These are phyloP conservation scores for Pristionchus maxplancki DNA, from an alignment of 2,888 invertebrate genomes.

Conservation along the genomic window DNA sequence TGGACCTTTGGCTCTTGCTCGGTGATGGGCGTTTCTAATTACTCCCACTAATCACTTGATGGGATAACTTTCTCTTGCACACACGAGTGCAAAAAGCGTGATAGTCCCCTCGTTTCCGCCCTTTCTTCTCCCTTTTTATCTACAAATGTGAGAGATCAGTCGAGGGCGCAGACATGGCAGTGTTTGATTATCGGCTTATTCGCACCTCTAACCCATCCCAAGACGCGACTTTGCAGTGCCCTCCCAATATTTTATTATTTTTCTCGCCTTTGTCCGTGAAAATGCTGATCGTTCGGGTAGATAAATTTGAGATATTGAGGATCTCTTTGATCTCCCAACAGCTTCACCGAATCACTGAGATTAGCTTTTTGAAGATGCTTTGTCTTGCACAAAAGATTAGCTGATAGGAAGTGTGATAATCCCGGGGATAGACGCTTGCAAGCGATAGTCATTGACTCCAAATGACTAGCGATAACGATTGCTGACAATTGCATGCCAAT, in stretches of 20 bases:
- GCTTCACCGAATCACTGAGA: not conserved
- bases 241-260: not conserved
- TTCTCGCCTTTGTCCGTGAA: not conserved
- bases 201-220: not conserved
- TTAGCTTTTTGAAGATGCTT: constrained; percentile 17
- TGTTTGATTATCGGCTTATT: constrained; percentile 38
- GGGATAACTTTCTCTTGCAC: constrained; percentile 30
- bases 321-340: not conserved
- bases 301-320: not conserved
- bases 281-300: not conserved
- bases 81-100: constrained; percentile 27
- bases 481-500: not conserved
- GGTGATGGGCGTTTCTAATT: not conserved
- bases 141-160: not conserved
- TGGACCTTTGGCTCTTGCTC: constrained; percentile 14
- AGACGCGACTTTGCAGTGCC: not conserved
- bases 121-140: constrained; percentile 1
- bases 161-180: not conserved
- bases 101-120: not conserved
- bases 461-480: constrained; percentile 1
- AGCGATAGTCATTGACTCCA: not conserved
- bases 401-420: constrained; percentile 34
- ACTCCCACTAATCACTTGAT: constrained; percentile 7
- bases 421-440: not conserved
- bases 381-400: constrained; percentile 29